Evolutionary conservation across 2,797 vertebrate species (phyloP).

Genomic region (Zalophus californianus): DNA sequence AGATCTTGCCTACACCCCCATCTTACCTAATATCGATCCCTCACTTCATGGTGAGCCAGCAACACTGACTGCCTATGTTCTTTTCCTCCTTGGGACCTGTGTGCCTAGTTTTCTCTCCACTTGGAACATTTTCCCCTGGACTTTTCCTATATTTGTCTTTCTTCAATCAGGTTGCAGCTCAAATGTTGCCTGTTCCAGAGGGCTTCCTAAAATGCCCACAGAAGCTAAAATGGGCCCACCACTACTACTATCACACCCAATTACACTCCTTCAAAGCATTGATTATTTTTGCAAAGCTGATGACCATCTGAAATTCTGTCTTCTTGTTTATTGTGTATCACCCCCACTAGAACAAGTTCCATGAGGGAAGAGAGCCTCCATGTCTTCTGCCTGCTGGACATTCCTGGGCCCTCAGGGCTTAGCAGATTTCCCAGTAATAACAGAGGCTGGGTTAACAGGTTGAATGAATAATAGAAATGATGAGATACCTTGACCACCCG

Average conservation of each 20-base stretch:
- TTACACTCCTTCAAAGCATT: background rate
- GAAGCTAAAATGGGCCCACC: background rate
- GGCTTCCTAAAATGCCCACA: background rate
- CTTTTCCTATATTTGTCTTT: background rate
- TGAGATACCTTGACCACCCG: background rate
- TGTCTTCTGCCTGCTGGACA: background rate
- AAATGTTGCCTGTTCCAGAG: background rate
- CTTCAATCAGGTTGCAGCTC: background rate
- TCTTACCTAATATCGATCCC: background rate
- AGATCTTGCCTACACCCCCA: fast-evolving
- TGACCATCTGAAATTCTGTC: background rate
- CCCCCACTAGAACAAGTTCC: background rate
- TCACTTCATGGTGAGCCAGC: background rate
- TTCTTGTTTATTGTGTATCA: background rate
- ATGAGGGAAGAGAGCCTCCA: background rate
- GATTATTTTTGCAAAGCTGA: background rate
- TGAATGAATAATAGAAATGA: background rate
- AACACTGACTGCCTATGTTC: background rate
- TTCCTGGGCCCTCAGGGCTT: background rate
- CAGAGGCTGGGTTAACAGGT: background rate
- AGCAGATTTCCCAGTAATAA: background rate
- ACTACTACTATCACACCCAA: no score
- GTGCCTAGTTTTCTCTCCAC: background rate
- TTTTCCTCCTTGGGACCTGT: background rate
- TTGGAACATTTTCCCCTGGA: background rate